phyloP scores from a whole-genome alignment of 2,113 vertebrate species.

The Nettapus auritus region DNA sequence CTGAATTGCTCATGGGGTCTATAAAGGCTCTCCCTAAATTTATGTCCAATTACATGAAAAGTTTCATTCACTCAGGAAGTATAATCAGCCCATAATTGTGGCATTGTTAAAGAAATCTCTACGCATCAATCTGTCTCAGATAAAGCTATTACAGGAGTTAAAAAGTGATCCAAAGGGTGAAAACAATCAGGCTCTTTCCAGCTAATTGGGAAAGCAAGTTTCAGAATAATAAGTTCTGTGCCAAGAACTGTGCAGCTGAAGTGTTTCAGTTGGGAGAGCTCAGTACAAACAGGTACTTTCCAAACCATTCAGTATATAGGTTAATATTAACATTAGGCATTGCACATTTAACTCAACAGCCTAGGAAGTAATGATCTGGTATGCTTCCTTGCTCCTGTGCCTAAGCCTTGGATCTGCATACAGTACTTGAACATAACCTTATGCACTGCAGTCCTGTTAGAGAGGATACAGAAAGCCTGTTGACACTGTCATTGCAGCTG shows the following conservation, averaged over 20 bases:
- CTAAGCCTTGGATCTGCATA: neutral
- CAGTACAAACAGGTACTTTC: neutral
- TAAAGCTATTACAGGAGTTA: constrained; percentile 21
- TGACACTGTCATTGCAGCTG: neutral
- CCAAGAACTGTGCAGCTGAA: neutral
- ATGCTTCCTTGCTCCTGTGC: neutral
- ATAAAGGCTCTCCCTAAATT: constrained; percentile 14
- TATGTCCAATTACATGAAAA: neutral
- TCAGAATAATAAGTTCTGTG: neutral
- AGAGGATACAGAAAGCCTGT: neutral
- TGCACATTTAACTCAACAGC: neutral
- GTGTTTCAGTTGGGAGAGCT: constrained; percentile 33
- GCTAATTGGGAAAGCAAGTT: constrained; percentile 22
- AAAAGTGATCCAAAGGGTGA: neutral
- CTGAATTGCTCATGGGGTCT: neutral
- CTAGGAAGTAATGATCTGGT: neutral
- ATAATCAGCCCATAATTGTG: neutral
- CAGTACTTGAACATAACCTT: neutral
- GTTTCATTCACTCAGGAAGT: neutral
- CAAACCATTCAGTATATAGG: constrained; percentile 24
- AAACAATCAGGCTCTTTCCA: constrained; percentile 23
- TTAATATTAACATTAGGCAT: constrained; percentile 51
- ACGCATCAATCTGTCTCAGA: neutral
- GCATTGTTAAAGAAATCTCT: constrained; percentile 24
- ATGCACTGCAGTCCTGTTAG: neutral